Evolutionary conservation across 2,113 vertebrate genomes (phyloP).

Genomic region (Chaetura pelagica): DNA sequence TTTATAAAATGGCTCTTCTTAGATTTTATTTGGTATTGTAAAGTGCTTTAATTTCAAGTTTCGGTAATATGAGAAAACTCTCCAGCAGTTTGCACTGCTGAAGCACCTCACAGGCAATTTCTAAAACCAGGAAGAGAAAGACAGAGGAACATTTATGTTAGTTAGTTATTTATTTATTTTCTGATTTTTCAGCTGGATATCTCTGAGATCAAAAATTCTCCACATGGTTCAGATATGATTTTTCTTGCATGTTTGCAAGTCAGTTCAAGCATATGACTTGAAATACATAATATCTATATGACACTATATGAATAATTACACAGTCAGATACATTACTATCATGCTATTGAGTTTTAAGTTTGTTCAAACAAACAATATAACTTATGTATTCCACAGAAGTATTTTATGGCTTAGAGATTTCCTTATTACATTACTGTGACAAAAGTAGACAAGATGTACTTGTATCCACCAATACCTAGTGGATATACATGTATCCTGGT

Average conservation of each 20-base stretch:
- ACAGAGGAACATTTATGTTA: background rate
- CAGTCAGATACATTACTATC: background rate
- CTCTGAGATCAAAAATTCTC: background rate
- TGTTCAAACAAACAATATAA: background rate
- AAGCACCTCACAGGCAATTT: background rate
- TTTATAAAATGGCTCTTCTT: background rate
- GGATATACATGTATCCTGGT: background rate
- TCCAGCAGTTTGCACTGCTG: background rate
- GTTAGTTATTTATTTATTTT: too few relatives aligned
- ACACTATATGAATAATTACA: background rate
- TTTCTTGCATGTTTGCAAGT: background rate
- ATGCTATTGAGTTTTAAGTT: background rate
- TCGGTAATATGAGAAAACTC: background rate
- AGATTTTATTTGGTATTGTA: background rate
- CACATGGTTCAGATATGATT: background rate
- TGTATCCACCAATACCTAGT: background rate
- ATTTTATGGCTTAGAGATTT: background rate
- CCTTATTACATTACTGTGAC: background rate
- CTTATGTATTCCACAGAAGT: background rate
- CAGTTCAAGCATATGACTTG: background rate
- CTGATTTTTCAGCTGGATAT: background rate
- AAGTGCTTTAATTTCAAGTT: background rate
- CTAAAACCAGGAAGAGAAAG: background rate
- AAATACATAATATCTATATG: background rate
- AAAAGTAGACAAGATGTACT: background rate